Conservation (phyloP, 1,140 invertebrate species). For the Chlorops oryzae region DNA sequence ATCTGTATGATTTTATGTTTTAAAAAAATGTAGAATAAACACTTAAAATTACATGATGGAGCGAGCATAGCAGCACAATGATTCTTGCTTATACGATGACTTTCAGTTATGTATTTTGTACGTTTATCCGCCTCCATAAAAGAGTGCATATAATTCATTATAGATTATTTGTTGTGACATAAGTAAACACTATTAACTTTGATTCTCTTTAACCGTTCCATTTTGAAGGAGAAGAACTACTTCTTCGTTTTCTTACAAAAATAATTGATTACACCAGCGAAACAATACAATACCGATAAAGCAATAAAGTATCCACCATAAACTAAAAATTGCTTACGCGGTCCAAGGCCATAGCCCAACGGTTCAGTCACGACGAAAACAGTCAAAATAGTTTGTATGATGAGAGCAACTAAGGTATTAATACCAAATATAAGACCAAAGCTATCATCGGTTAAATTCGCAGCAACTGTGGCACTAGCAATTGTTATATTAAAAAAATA, state of each 20-base stretch:
- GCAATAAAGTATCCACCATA: slow-evolving; percentile 44
- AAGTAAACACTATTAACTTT: too few species aligned
- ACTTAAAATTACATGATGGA: too few species aligned
- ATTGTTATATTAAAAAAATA: slow-evolving; percentile 82
- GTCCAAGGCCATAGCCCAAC: slow-evolving; percentile 43
- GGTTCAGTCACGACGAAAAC: slow-evolving; percentile 56
- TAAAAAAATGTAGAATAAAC: too few species aligned
- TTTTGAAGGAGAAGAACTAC: too few species aligned
- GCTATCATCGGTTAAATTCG: slow-evolving; percentile 70
- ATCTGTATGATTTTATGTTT: too few species aligned
- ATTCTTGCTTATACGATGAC: too few species aligned
- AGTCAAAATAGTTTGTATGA: slow-evolving; percentile 72
- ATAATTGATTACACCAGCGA: slow-evolving; percentile 5
- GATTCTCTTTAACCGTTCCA: too few species aligned
- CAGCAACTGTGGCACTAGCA: slow-evolving; percentile 80
- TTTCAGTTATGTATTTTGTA: too few species aligned
- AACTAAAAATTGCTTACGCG: slow-evolving; percentile 49
- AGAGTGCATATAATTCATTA: too few species aligned
- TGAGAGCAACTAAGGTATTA: slow-evolving; percentile 74
- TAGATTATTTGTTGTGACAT: too few species aligned
- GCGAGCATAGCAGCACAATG: too few species aligned
- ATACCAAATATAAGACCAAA: slow-evolving; percentile 87
- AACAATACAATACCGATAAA: slow-evolving; percentile 20
- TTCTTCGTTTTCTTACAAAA: not conserved
- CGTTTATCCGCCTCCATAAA: too few species aligned